A percentile compares a stretch with the other conserved stretches of the same genome.
Conservation (phyloP, 1,140 invertebrate genomes). For the Drosophila tristis region DNA sequence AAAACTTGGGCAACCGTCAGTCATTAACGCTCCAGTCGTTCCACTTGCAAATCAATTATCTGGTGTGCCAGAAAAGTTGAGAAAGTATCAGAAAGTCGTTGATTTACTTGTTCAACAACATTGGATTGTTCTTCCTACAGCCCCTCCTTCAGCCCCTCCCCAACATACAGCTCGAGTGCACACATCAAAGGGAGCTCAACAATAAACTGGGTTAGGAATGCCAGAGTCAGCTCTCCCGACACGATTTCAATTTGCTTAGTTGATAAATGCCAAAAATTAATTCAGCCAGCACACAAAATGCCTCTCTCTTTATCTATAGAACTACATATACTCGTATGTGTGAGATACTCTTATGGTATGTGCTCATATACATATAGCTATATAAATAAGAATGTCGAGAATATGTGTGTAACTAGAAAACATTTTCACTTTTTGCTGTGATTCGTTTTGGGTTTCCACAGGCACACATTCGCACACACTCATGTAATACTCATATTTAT, state of each 20-base stretch:
- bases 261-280: conserved; percentile 79
- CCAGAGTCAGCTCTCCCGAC: conserved; percentile 43
- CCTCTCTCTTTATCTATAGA: conserved; percentile 32
- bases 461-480: neutral
- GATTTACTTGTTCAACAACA: conserved; percentile 40
- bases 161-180: conserved; percentile 43
- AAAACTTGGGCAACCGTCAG: conserved; percentile 45
- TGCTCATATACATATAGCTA: conserved; percentile 3
- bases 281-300: conserved; percentile 59
- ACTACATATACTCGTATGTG: conserved; percentile 14
- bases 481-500: conserved; percentile 48
- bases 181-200: conserved; percentile 52
- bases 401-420: conserved; percentile 42
- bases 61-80: conserved; percentile 64
- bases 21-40: conserved; percentile 49
- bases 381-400: conserved; percentile 13
- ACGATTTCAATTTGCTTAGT: conserved; percentile 79
- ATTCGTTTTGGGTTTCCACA: conserved; percentile 34
- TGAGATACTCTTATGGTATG: neutral
- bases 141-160: neutral
- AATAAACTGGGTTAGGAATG: conserved; percentile 74
- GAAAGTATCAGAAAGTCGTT: conserved; percentile 42
- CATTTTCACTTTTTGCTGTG: conserved; percentile 76
- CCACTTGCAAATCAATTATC: conserved; percentile 75
- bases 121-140: neutral